Evolutionary conservation across 2,888 invertebrate species (phyloP).

Genomic region (Synergus japonicus): DNA sequence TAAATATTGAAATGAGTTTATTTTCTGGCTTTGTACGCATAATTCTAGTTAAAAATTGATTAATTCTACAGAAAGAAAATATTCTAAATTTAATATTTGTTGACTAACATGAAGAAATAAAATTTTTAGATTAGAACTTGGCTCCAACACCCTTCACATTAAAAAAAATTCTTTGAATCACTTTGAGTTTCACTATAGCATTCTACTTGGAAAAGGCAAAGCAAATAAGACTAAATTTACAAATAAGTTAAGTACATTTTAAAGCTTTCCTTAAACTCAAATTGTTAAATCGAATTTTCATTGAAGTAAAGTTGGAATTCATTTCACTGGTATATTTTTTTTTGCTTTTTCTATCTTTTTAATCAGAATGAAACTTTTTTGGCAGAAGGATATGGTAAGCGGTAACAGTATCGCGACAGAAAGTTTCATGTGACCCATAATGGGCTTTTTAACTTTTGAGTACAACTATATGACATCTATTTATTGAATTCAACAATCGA

Average conservation of each 20-base stretch:
- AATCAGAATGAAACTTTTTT: background rate
- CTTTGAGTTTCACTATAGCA: background rate
- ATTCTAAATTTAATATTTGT: too few species aligned
- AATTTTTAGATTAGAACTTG: too few species aligned
- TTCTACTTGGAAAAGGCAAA: background rate
- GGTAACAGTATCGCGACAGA: conserved; percentile 36
- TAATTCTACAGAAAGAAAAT: too few species aligned
- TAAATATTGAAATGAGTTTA: too few species aligned
- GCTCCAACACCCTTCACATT: too few species aligned
- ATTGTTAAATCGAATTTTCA: background rate
- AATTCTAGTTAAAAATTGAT: too few species aligned
- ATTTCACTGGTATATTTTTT: background rate
- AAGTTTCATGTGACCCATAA: background rate
- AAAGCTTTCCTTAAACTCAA: background rate
- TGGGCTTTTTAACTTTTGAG: conserved; percentile 7
- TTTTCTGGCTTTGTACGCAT: too few species aligned
- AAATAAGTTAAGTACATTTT: conserved; percentile 16
- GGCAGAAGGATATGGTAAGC: background rate
- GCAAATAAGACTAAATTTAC: background rate
- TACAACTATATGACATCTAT: conserved; percentile 30
- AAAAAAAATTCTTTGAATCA: too few species aligned
- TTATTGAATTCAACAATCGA: conserved; percentile 32
- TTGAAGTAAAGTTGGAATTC: background rate
- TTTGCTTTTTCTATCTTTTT: background rate
- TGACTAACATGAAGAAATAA: too few species aligned